Base-by-base conservation (phyloP, 1,140 invertebrate species). In the Battus philenor region DNA sequence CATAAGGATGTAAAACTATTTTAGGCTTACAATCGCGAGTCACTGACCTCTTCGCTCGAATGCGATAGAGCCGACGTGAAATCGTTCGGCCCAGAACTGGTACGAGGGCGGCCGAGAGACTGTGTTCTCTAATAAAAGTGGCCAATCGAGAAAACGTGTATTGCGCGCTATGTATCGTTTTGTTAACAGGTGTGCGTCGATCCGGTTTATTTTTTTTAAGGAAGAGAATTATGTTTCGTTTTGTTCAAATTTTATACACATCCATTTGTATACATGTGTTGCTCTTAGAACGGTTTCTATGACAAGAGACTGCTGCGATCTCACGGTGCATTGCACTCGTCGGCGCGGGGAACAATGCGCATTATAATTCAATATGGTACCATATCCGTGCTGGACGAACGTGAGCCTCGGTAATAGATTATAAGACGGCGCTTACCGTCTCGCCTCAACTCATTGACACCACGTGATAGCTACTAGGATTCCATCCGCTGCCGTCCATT, bases 351-450 rank as follows among this genome's bases (percentile, higher is more conserved):
- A 80, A 83, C 79, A 80, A 80, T 81, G 67, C 76, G 65, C 80
- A 81, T 84, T 84, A 81, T 75, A 76, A 84, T 84, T 81, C 77
- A 75, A 79, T 73, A 59, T 74, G 69, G 68, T 65, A 67, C 68
- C 76, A 79, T 83, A 79, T 83, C 73, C 75, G 75, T 60, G 68
- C 75, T 66, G 57, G 62, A 65, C 59, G 70, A 75, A 73, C 78
- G 69, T 79, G 72, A 59, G 54, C 62, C 58, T 45, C 54, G 54
- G 64, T 64, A 63, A 63, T 67, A 47, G 48, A 47, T 26, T 50
- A 59, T 57, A 56, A 47, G 56, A 39, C 45, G 29, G 44, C 45
- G 29, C 44, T 57, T 63, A 62, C 51, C 52, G 59, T 47, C 57
- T 55, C n/a, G n/a, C n/a, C 56, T 68, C 54, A 44, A 47, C 54